Evolutionary conservation across 1,140 invertebrate genomes (phyloP).

Genomic region (Tetragonula clypearis): DNA sequence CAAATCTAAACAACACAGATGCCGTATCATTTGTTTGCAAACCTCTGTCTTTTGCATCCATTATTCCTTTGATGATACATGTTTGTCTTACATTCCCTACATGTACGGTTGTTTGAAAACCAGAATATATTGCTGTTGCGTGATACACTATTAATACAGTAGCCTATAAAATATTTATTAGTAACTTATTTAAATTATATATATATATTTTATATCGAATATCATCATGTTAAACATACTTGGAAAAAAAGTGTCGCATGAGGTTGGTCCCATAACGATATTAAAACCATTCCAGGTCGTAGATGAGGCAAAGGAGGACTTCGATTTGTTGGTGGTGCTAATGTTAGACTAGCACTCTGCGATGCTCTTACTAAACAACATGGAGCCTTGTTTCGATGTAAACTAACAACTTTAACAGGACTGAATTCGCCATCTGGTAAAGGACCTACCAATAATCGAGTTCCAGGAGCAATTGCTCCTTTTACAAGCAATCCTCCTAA

Average conservation of each 20-base stretch:
- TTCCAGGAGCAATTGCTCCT: conserved; percentile 93
- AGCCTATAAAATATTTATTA: conserved; percentile 84
- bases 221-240: conserved; percentile 77
- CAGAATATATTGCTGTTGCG: conserved; percentile 90
- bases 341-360: conserved; percentile 94
- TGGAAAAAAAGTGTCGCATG: conserved; percentile 90
- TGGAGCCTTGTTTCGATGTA: conserved; percentile 95
- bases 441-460: conserved; percentile 91
- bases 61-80: conserved; percentile 90
- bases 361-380: conserved; percentile 93
- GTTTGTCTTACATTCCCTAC: conserved; percentile 98
- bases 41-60: conserved; percentile 81
- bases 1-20: conserved; percentile 94
- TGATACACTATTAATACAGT: conserved; percentile 93
- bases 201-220: neutral
- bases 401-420: conserved; percentile 89
- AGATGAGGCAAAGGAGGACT: conserved; percentile 84
- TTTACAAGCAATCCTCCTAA: conserved; percentile 93
- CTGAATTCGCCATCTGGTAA: conserved; percentile 91
- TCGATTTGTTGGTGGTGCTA: conserved; percentile 82
- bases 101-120: conserved; percentile 97
- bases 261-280: conserved; percentile 83
- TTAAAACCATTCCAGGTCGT: conserved; percentile 93
- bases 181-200: neutral
- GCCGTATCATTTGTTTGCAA: conserved; percentile 92